Conservation (phyloP, 2,113 vertebrate genomes). For the Bostrychus sinensis region DNA sequence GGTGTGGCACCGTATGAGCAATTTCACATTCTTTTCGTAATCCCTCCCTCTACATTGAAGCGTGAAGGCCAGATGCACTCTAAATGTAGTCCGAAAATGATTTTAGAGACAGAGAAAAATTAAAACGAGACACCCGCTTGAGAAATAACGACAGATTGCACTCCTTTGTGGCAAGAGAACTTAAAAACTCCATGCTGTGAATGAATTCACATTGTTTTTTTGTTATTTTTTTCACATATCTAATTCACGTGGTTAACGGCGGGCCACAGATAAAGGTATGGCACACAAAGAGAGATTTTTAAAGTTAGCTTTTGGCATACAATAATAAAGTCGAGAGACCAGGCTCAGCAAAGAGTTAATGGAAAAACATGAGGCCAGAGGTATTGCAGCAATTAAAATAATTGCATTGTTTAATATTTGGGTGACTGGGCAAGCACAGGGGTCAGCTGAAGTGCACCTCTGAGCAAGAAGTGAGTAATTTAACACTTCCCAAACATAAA, state of each 20-base stretch:
- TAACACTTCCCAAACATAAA: no score
- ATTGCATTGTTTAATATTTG: no score
- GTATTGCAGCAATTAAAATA: no score
- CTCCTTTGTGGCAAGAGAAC: conserved; percentile 22
- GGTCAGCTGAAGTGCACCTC: no score
- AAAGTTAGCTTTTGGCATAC: not conserved
- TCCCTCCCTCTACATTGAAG: conserved; percentile 34
- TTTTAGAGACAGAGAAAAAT: not conserved
- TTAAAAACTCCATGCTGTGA: not conserved
- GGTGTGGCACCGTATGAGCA: conserved; percentile 65
- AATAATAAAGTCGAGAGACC: not conserved
- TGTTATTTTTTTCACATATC: not conserved
- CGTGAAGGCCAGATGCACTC: conserved; percentile 48
- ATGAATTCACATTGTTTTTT: conserved; percentile 10
- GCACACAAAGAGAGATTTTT: conserved; percentile 7
- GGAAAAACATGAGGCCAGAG: not conserved
- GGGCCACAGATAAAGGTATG: conserved; percentile 16
- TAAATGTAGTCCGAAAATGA: conserved; percentile 22
- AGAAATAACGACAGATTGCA: conserved; percentile 67
- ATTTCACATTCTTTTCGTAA: conserved; percentile 73
- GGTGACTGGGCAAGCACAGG: no score
- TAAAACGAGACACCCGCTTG: conserved; percentile 30
- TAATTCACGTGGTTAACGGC: not conserved
- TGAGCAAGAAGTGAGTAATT: no score
- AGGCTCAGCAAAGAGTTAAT: not conserved